These are phyloP conservation scores for Muscina levida DNA, from an alignment of 2,888 invertebrate species.

Conservation along the genomic window DNA sequence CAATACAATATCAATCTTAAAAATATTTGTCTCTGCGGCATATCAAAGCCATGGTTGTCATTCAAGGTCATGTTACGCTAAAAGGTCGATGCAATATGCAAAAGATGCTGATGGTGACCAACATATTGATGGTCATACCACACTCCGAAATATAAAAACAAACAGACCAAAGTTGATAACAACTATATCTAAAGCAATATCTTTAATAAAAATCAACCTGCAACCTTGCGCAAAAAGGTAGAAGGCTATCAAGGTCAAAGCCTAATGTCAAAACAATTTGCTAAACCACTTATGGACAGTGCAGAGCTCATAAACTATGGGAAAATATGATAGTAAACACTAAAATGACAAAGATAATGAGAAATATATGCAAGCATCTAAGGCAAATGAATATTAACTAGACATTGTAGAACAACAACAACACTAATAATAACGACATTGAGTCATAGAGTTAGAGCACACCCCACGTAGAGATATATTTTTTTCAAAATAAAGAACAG, in stretches of 20 bases:
- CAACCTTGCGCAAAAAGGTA: slow-evolving; percentile 54
- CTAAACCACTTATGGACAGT: slow-evolving; percentile 1
- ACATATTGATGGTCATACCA: too few species aligned
- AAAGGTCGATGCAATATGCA: slow-evolving; percentile 45
- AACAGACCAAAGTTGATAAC: background rate
- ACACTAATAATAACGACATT: background rate
- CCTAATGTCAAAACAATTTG: slow-evolving; percentile 29
- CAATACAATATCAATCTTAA: slow-evolving; percentile 13
- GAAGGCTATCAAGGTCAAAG: slow-evolving; percentile 43
- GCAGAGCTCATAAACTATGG: slow-evolving; percentile 29
- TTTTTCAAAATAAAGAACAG: background rate
- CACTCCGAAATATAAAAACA: background rate
- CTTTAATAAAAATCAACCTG: background rate
- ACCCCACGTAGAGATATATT: slow-evolving; percentile 47
- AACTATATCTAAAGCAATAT: background rate
- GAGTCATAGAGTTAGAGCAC: slow-evolving; percentile 32
- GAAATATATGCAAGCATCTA: slow-evolving; percentile 41
- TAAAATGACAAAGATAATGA: slow-evolving; percentile 49
- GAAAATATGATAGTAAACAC: slow-evolving; percentile 52
- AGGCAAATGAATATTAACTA: slow-evolving; percentile 45
- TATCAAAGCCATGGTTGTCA: slow-evolving; percentile 54
- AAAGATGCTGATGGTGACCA: slow-evolving; percentile 16
- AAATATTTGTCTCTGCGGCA: slow-evolving; percentile 56
- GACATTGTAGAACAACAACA: background rate
- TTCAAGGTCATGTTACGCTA: slow-evolving; percentile 23